Evolutionary conservation across 2,888 invertebrate species (phyloP).

Genomic region (Drosophila yooni): DNA sequence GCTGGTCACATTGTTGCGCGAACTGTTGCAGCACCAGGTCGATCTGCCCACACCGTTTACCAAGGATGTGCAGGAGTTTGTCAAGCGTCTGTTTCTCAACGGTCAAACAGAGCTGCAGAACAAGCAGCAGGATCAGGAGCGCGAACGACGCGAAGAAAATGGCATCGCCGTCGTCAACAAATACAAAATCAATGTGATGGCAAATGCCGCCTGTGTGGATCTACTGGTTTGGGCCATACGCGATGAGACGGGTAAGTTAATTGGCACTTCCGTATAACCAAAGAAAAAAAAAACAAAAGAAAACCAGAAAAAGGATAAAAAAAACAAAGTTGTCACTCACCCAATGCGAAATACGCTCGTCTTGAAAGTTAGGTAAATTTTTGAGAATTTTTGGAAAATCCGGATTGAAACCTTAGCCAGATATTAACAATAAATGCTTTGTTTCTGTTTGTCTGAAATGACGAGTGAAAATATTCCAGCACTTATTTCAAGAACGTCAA

Average conservation of each 20-base stretch:
- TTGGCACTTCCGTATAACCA: not conserved
- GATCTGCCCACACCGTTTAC: conserved; percentile 96
- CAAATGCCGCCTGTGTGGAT: conserved; percentile 98
- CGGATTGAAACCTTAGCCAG: not conserved
- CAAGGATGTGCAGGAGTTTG: conserved; percentile 96
- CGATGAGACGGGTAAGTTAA: conserved; percentile 94
- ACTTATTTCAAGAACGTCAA: not conserved
- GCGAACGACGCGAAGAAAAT: conserved; percentile 92
- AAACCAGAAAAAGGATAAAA: not conserved
- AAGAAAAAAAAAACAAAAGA: not conserved
- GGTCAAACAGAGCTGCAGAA: conserved; percentile 97
- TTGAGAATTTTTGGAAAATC: too few relatives aligned
- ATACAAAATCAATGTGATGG: conserved; percentile 97
- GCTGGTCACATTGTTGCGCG: conserved; percentile 95
- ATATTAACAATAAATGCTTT: not conserved
- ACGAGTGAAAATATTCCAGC: not conserved
- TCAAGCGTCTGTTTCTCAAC: conserved; percentile 94
- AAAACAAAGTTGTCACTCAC: not conserved
- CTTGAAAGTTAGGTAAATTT: too few relatives aligned
- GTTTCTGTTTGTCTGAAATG: not conserved
- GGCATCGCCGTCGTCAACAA: conserved; percentile 91
- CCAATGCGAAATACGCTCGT: not conserved
- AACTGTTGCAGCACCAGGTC: conserved; percentile 94
- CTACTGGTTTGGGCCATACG: conserved; percentile 98
- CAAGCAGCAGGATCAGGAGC: conserved; percentile 93